These are phyloP conservation scores for Mormyrus iriodes DNA, from an alignment of 2,113 vertebrate species.

Conservation along the genomic window DNA sequence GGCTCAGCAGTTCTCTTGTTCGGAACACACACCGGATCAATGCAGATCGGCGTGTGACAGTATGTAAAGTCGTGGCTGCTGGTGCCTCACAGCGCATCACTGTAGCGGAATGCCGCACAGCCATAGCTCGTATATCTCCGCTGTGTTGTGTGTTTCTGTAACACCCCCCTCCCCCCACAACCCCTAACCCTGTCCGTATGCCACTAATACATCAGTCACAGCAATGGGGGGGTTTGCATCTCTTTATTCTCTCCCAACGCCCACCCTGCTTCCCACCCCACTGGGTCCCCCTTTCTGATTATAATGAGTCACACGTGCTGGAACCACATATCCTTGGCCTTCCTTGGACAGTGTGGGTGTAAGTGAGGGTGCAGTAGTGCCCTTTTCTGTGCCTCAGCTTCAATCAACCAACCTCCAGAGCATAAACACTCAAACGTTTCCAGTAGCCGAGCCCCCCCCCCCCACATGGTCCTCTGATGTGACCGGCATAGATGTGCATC, in stretches of 20 bases:
- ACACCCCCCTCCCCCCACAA: background rate
- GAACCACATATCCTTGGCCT: background rate
- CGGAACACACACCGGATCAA: background rate
- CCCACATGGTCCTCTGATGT: background rate
- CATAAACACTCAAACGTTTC: background rate
- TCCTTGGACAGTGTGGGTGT: background rate
- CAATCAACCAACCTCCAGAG: background rate
- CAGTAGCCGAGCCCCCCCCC: background rate
- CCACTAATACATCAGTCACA: background rate
- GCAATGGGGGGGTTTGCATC: background rate
- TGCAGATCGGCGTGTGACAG: background rate
- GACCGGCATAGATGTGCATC: background rate
- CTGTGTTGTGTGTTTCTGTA: background rate
- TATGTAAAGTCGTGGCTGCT: background rate
- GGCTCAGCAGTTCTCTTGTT: background rate
- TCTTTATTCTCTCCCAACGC: background rate
- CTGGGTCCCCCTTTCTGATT: background rate
- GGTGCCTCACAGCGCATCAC: background rate
- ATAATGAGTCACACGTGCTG: conserved; percentile 9
- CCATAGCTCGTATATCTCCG: background rate
- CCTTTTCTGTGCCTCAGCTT: background rate
- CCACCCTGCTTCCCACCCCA: background rate
- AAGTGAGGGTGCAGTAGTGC: background rate
- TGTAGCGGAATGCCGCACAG: background rate
- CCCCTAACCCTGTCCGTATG: background rate